phyloP scores from a whole-genome alignment of 2,888 invertebrate species.

The Volucella zonaria region DNA sequence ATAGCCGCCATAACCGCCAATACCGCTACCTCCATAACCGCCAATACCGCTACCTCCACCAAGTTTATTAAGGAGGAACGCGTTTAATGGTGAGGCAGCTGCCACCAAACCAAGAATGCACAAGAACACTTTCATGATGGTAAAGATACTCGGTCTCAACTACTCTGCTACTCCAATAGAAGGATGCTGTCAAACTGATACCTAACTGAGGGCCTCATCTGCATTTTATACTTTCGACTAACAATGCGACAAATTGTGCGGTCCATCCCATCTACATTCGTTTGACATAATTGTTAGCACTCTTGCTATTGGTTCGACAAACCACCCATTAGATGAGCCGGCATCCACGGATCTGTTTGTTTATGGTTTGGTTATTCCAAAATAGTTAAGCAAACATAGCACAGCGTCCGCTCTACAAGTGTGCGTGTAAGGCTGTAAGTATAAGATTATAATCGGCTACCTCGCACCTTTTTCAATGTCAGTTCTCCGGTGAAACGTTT shows the following conservation, averaged over 20 bases:
- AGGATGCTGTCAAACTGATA: conserved; percentile 67
- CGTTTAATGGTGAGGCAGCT: conserved; percentile 64
- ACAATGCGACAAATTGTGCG: conserved; percentile 50
- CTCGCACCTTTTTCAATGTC: conserved; percentile 59
- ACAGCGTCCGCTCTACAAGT: not conserved
- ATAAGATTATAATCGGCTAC: not conserved
- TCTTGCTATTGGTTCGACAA: conserved; percentile 41
- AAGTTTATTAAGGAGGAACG: conserved; percentile 66
- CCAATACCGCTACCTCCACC: conserved; percentile 34
- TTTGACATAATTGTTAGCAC: conserved; percentile 65
- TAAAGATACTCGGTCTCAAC: conserved; percentile 14
- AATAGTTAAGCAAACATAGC: conserved; percentile 38
- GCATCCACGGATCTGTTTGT: conserved; percentile 32
- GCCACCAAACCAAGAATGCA: conserved; percentile 67
- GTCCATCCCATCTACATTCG: not conserved
- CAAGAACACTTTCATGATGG: conserved; percentile 67
- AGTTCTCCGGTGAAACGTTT: conserved; percentile 12
- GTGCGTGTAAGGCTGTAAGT: conserved; percentile 2
- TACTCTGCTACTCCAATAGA: conserved; percentile 43
- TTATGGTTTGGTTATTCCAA: conserved; percentile 49
- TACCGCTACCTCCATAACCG: conserved; percentile 24
- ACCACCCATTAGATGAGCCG: conserved; percentile 39
- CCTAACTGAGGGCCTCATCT: conserved; percentile 27
- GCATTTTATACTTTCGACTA: conserved; percentile 59
- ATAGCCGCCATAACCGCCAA: conserved; percentile 39